These are phyloP conservation scores for Meghimatium bilineatum DNA, from an alignment of 2,888 invertebrate species.

Conservation along the genomic window DNA sequence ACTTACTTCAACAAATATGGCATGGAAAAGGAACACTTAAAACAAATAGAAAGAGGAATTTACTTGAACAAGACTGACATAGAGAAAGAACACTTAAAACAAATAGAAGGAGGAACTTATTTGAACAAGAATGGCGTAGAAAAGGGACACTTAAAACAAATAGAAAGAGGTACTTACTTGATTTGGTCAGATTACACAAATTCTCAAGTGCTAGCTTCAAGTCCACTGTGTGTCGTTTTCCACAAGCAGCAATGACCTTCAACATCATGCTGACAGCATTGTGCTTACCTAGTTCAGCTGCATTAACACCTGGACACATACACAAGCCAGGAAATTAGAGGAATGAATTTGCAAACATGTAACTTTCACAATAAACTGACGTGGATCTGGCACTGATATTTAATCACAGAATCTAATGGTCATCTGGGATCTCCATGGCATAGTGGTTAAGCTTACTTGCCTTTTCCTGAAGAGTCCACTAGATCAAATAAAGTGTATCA, in stretches of 20 bases:
- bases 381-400: too few species aligned
- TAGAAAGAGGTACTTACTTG: slow-evolving; percentile 79
- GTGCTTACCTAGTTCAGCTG: slow-evolving; percentile 75
- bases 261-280: slow-evolving; percentile 73
- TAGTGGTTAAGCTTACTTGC: too few species aligned
- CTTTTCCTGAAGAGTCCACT: too few species aligned
- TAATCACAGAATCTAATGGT: too few species aligned
- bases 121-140: slow-evolving; percentile 76
- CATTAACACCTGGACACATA: slow-evolving; percentile 71
- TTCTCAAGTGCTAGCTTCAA: slow-evolving; percentile 83
- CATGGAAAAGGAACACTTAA: too few species aligned
- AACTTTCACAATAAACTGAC: neutral
- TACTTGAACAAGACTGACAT: too few species aligned
- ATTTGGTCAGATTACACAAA: slow-evolving; percentile 84
- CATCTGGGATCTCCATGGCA: too few species aligned
- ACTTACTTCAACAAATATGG: too few species aligned
- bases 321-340: neutral
- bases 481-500: too few species aligned
- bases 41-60: too few species aligned
- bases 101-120: slow-evolving; percentile 77
- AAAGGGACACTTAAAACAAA: neutral
- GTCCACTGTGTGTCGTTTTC: slow-evolving; percentile 74
- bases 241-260: slow-evolving; percentile 69
- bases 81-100: neutral
- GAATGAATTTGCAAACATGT: slow-evolving; percentile 9